Evolutionary conservation across 2,113 vertebrate species (phyloP).

Genomic region (Sorex fumeus): DNA sequence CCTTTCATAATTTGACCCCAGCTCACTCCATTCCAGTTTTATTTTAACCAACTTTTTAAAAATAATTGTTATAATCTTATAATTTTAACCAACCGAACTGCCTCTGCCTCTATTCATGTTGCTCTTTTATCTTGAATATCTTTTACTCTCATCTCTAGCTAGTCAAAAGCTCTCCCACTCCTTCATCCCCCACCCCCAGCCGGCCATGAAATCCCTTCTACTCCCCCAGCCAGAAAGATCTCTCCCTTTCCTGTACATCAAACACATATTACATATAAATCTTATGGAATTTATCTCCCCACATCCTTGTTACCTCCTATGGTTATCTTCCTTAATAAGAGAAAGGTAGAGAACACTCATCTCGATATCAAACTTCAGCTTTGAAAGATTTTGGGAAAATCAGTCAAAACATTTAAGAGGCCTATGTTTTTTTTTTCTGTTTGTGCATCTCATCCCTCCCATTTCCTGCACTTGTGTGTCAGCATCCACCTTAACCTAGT

Average conservation of each 20-base stretch:
- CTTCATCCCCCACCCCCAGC: neutral
- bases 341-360: conserved; percentile 42
- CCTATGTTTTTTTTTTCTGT: fast-evolving
- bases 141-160: conserved; percentile 38
- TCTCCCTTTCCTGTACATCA: conserved; percentile 59
- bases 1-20: neutral
- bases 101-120: neutral
- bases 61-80: no score
- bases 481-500: neutral
- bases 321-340: conserved; percentile 67
- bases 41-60: no score
- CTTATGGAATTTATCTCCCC: conserved; percentile 57
- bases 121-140: conserved; percentile 43
- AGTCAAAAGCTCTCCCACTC: conserved; percentile 31
- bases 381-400: neutral
- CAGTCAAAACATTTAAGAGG: conserved; percentile 51
- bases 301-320: neutral
- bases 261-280: conserved; percentile 62
- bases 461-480: neutral
- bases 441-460: neutral
- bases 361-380: conserved; percentile 51
- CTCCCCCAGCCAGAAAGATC: conserved; percentile 37
- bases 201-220: neutral
- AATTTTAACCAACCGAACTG: neutral
- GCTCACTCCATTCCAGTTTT: conserved; percentile 1